Base-by-base conservation (phyloP, 2,113 vertebrate genomes). In the Uria aalge region DNA sequence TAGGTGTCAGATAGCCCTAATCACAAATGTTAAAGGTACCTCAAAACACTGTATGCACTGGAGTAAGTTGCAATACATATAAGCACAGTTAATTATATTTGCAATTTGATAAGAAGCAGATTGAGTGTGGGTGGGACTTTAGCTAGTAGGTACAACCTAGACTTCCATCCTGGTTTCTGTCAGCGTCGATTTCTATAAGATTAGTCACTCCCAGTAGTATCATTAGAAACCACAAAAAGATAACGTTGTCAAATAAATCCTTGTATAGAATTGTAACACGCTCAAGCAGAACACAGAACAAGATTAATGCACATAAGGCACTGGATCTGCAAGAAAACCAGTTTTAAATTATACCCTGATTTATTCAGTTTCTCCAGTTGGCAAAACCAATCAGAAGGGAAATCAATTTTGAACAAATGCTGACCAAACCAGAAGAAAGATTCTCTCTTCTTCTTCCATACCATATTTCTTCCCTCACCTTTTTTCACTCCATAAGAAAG, bases 221-320 rank as follows among this genome's bases (percentile, higher is more conserved):
- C 68, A 85, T 88, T 67, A 80, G 47, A 90, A 94, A 90, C 15
- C 11, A 80, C 55, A 84, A 60, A 79, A 93, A 86, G 79, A 96
- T 66, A 69, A 78, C 43, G 52, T 52, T 91, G 59, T 64, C 90
- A 93, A 90, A 93, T 93, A 88, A 95, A 88, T 71, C 34, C 59
- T 76, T 73, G 63, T 24, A 73, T 2, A 77, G 55, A 86, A 41
- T 21, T 80, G 30, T 67, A 88, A 92, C 56, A 90, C 43, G 40
- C n/a, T 62, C 57, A 74, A 80, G 52, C 48, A 86, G 48, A 96
- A 88, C 62, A 60, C 20, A 74, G 90, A 63, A 90, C 20, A 72
- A 93, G 45, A 92, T 67, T 55, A 93, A 90, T 47, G n/a, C 41
- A 86, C 14, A 15, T 17, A 78, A 91, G 57, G 12, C 23, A 74